Base-by-base conservation (phyloP, 2,113 vertebrate species). In the Tupaia chinensis region DNA sequence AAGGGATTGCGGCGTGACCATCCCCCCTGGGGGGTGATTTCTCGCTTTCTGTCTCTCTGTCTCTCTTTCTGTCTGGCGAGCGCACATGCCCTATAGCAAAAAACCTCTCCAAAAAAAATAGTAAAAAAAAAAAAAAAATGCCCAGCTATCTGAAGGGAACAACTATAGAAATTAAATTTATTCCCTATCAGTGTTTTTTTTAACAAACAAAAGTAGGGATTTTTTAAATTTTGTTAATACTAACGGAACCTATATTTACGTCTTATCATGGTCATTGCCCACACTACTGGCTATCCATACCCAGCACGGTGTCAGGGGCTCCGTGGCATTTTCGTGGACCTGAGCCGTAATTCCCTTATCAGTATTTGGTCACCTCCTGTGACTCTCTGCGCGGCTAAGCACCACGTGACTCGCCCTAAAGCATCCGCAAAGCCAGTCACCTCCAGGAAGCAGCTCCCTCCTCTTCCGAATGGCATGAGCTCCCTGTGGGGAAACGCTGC, bases 101-200 rank as follows among this genome's bases (percentile, higher is more conserved):
- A 32, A 32, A 32, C 32, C 32, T 32, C 32, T 32, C 32, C 32
- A 32, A 12, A 1, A 88, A 32, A 83, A 92, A 60, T 54, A 95
- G 34, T 23, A 20, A 85, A 87, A 93, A 72, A 16, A 29, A 4
- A 16, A 53, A 54, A 12, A 76, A 60, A 54, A 61, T 2, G 32
- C 32, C 32, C 32, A 77, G 63, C 23, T 68, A 29, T 4, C 1
- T 8, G 14, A 68, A 63, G 16, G 29, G 93, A 80, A 95, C 8
- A 70, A 12, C 12, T n/a, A 19, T 80, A 88, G 91, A 95, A 79
- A 69, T 20, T 56, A 83, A 92, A 14, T 78, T 34, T 73, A 85
- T 56, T 65, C 22, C 19, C 58, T 68, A 72, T 13, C 13, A 66
- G 1, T 32, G 78, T 16, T 82, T 76, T 76, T 73, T 58, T 74